These are phyloP conservation scores for Chelonia mydas DNA, from an alignment of 2,797 vertebrate species.

Conservation along the genomic window DNA sequence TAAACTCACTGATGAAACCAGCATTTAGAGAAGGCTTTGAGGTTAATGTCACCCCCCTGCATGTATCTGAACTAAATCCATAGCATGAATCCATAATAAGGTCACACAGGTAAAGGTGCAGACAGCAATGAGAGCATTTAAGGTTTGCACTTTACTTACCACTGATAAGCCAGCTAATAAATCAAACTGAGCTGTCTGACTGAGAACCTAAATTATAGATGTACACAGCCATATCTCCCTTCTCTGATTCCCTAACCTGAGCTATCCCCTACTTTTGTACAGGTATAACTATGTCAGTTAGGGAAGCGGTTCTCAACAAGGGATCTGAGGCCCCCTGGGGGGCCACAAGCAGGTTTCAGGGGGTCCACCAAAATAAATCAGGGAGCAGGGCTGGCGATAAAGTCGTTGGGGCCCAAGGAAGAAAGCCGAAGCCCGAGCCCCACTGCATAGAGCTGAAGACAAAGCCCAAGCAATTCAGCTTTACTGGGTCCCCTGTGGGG, in stretches of 20 bases:
- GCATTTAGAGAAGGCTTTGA: accelerated
- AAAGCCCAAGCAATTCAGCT: too few relatives aligned
- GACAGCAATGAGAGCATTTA: accelerated
- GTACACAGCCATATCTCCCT: accelerated
- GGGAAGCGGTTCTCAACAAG: not conserved
- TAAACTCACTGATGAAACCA: not conserved
- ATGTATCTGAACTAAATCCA: accelerated
- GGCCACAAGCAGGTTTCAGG: too few relatives aligned
- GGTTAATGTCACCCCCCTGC: accelerated
- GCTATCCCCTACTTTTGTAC: not conserved
- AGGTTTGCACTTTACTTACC: not conserved
- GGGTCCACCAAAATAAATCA: too few relatives aligned
- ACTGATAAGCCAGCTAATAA: not conserved
- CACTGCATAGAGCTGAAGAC: too few relatives aligned
- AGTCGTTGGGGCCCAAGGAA: too few relatives aligned
- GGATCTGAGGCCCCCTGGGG: not conserved
- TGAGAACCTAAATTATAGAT: not conserved
- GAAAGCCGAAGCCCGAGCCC: too few relatives aligned
- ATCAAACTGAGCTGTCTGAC: not conserved
- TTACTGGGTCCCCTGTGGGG: too few relatives aligned
- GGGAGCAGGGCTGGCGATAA: too few relatives aligned
- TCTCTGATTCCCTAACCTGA: not conserved
- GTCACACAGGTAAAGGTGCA: accelerated
- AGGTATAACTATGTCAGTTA: not conserved
- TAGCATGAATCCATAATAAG: accelerated